Conservation (phyloP, 2,888 invertebrate species). For the Adelognathus sp. region DNA sequence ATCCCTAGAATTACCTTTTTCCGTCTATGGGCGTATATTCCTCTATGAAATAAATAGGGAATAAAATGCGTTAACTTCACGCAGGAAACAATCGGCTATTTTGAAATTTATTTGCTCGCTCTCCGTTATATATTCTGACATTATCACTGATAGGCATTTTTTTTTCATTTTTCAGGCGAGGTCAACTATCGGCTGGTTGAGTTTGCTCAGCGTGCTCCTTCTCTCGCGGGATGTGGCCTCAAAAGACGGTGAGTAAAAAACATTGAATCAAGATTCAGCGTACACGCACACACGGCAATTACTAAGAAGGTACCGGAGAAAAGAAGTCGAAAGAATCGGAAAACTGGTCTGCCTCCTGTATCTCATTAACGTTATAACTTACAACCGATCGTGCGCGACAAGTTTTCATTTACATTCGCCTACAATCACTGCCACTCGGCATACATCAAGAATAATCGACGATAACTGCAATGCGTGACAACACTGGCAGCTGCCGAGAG, state of each 20-base stretch:
- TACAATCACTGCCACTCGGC: conserved; percentile 21
- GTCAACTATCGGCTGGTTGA: conserved; percentile 69
- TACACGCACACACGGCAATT: background rate
- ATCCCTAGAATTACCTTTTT: too few relatives aligned
- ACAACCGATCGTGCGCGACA: conserved; percentile 31
- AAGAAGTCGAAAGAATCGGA: background rate
- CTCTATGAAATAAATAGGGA: too few relatives aligned
- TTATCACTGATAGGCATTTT: conserved; percentile 15
- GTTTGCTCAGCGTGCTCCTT: conserved; percentile 70
- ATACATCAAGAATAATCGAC: conserved; percentile 10
- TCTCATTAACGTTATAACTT: background rate
- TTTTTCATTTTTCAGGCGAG: conserved; percentile 69
- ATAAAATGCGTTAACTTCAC: too few relatives aligned
- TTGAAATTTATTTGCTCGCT: background rate
- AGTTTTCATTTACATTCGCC: conserved; percentile 40
- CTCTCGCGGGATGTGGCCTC: conserved; percentile 70
- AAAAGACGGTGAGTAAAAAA: conserved; percentile 73
- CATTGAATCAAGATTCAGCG: background rate
- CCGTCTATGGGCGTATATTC: too few relatives aligned
- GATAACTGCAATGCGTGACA: background rate
- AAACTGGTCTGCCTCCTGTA: conserved; percentile 34
- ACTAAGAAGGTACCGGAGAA: background rate
- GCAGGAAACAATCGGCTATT: too few relatives aligned
- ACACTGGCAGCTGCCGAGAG: background rate
- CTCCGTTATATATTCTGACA: background rate